phyloP scores from a whole-genome alignment of 2,888 invertebrate species.

The Anagyrus pseudococci region DNA sequence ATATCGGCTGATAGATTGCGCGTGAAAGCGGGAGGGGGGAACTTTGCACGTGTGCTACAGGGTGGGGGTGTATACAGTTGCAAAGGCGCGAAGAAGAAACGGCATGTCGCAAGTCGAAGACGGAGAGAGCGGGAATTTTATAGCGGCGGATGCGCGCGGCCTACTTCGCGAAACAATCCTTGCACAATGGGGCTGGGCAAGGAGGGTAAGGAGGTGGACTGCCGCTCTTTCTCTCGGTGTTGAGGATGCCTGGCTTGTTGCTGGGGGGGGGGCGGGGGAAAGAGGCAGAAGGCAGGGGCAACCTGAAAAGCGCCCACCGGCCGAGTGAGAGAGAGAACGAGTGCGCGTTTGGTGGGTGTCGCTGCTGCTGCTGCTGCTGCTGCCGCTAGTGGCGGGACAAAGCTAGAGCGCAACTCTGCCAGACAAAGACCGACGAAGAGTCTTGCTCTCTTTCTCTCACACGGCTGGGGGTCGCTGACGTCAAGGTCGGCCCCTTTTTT shows the following conservation, averaged over 20 bases:
- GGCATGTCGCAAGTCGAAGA: background rate
- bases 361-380: constrained; percentile 13
- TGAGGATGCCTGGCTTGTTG: constrained; percentile 39
- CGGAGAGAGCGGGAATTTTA: constrained; percentile 22
- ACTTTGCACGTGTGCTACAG: too few relatives aligned
- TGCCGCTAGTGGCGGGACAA: too few relatives aligned
- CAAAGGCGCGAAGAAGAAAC: background rate
- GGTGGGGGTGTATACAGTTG: too few relatives aligned
- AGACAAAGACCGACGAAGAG: too few relatives aligned
- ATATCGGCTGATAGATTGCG: constrained; percentile 18
- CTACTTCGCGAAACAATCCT: constrained; percentile 53
- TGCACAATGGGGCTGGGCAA: constrained; percentile 25
- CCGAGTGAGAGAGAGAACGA: constrained; percentile 1
- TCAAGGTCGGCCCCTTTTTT: constrained; percentile 37
- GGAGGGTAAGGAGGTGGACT: background rate
- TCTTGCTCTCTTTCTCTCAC: too few relatives aligned
- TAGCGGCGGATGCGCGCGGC: constrained; percentile 44
- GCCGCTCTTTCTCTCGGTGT: constrained; percentile 24
- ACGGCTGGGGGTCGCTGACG: constrained; percentile 38
- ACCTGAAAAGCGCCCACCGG: constrained; percentile 23
- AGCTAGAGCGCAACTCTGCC: too few relatives aligned
- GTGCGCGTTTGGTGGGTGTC: constrained; percentile 33
- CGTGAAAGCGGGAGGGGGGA: constrained; percentile 25
- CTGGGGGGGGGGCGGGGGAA: constrained; percentile 31
- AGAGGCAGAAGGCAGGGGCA: background rate